phyloP scores from a whole-genome alignment of 2,888 invertebrate genomes.

The Gymnoscelis rufifasciata region DNA sequence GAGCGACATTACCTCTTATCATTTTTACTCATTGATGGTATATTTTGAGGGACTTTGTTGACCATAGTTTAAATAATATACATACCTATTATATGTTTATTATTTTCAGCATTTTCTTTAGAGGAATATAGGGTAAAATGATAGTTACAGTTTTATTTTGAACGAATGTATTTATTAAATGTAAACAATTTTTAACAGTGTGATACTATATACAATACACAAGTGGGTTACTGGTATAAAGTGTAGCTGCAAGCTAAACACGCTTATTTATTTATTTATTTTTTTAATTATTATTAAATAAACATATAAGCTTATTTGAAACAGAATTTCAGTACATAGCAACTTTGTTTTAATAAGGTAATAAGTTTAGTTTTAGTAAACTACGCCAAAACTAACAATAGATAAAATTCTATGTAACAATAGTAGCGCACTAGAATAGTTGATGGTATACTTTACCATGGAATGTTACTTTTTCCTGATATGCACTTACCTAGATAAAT shows the following conservation, averaged over 20 bases:
- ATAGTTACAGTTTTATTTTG: constrained; percentile 12
- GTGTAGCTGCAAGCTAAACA: constrained; percentile 38
- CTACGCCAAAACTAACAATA: constrained; percentile 40
- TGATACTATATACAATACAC: constrained; percentile 57
- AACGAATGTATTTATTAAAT: constrained; percentile 23
- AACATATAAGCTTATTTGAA: too few species aligned
- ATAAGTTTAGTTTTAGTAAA: constrained; percentile 38
- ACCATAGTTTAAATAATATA: too few species aligned
- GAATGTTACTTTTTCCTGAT: constrained; percentile 60
- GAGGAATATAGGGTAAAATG: background rate
- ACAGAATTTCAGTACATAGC: constrained; percentile 47
- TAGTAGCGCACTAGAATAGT: constrained; percentile 68
- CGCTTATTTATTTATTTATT: too few species aligned
- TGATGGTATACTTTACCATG: constrained; percentile 62
- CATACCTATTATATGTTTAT: too few species aligned
- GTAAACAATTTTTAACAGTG: constrained; percentile 36
- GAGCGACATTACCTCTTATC: constrained; percentile 14
- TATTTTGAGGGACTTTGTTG: too few species aligned
- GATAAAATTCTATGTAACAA: constrained; percentile 45
- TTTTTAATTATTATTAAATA: too few species aligned
- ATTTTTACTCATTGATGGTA: too few species aligned
- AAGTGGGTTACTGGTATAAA: constrained; percentile 29
- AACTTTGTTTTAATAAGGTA: constrained; percentile 56
- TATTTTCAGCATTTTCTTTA: too few species aligned
- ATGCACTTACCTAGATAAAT: constrained; percentile 49